These are phyloP conservation scores for Mylabris sibirica DNA, from an alignment of 2,888 invertebrate species.

Conservation along the genomic window DNA sequence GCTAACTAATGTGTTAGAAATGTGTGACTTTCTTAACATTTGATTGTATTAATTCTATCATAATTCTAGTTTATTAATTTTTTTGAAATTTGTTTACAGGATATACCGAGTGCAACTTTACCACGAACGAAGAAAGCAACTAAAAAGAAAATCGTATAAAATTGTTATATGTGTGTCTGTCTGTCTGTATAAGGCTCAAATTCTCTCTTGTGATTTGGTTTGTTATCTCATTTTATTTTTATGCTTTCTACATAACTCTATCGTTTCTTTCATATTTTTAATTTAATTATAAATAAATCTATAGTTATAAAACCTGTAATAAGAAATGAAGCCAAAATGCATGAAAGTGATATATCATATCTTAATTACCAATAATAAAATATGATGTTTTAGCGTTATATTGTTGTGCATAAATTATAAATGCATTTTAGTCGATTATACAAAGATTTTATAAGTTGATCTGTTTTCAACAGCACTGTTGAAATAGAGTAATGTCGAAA, in stretches of 20 bases:
- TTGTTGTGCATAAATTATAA: neutral
- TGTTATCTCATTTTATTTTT: constrained; percentile 27
- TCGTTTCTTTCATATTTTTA: constrained; percentile 16
- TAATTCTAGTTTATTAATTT: neutral
- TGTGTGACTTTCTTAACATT: constrained; percentile 15
- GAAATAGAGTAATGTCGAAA: neutral
- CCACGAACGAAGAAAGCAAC: constrained; percentile 77
- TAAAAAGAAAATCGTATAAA: constrained; percentile 71
- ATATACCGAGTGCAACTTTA: constrained; percentile 74
- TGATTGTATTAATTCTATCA: constrained; percentile 7
- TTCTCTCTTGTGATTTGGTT: constrained; percentile 31
- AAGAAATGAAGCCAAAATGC: constrained; percentile 11
- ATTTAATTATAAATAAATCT: neutral
- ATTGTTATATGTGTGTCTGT: constrained; percentile 3
- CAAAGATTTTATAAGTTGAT: constrained; percentile 9
- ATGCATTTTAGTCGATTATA: constrained; percentile 12
- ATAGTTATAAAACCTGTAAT: neutral
- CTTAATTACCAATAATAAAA: constrained; percentile 10
- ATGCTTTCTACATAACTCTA: constrained; percentile 22
- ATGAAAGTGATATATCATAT: constrained; percentile 22
- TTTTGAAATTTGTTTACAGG: constrained; percentile 65
- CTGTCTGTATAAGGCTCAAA: neutral
- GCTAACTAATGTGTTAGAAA: constrained; percentile 19
- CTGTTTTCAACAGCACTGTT: neutral
- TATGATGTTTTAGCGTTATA: constrained; percentile 13